These are phyloP conservation scores for Acrocera orbiculus DNA, from an alignment of 2,888 invertebrate species.

Conservation along the genomic window DNA sequence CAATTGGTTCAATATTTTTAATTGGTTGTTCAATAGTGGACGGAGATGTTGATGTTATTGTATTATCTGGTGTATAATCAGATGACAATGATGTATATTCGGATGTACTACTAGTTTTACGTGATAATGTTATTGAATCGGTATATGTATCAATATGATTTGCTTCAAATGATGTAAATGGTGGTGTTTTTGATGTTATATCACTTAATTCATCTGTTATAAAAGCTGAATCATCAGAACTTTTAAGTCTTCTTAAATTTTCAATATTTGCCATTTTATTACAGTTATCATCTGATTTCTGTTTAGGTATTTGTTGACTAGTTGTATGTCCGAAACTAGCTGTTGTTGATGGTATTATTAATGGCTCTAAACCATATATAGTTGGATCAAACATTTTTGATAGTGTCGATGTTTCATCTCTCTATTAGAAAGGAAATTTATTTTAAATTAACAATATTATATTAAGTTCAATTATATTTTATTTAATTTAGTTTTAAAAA, in stretches of 20 bases:
- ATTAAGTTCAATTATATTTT: no score
- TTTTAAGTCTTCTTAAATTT: conserved; percentile 5
- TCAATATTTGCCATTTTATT: background rate
- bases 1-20: background rate
- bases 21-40: conserved; percentile 13
- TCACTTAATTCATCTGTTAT: conserved; percentile 7
- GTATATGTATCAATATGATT: conserved; percentile 11
- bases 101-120: conserved; percentile 40
- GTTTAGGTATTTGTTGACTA: conserved; percentile 4
- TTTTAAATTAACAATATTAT: no score
- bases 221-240: conserved; percentile 7
- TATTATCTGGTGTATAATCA: conserved; percentile 39
- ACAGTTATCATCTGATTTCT: background rate
- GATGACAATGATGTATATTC: conserved; percentile 30
- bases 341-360: conserved; percentile 12
- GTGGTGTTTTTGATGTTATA: conserved; percentile 14
- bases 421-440: conserved; percentile 16
- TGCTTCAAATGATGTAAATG: conserved; percentile 16
- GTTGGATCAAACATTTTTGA: conserved; percentile 29
- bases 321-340: conserved; percentile 10
- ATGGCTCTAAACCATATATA: conserved; percentile 19
- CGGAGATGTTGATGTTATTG: conserved; percentile 23
- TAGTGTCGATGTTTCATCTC: conserved; percentile 30
- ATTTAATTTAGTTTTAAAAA: no score
- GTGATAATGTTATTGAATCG: conserved; percentile 28